Conservation (phyloP, 2,113 vertebrate genomes). For the Cebidichthys violaceus region DNA sequence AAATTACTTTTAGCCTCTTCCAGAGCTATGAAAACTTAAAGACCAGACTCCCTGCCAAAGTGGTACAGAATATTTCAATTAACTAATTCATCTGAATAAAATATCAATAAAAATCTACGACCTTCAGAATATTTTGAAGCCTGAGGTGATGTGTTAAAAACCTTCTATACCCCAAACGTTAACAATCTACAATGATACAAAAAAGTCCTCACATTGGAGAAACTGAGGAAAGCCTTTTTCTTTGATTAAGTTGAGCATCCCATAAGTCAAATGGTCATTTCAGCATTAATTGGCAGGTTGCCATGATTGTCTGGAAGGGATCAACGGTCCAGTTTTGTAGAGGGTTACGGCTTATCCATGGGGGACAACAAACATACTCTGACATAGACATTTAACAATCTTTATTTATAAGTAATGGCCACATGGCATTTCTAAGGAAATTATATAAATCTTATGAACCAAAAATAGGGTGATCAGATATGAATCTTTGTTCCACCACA, state of each 20-base stretch:
- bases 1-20: conserved; percentile 35
- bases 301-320: background rate
- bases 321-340: background rate
- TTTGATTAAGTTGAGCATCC: background rate
- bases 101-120: background rate
- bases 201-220: background rate
- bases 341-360: background rate
- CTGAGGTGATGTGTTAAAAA: background rate
- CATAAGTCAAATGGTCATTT: background rate
- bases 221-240: background rate
- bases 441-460: background rate
- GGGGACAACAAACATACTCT: background rate
- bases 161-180: background rate
- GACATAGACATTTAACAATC: background rate
- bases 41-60: background rate
- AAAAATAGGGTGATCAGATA: background rate
- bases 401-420: background rate
- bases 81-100: background rate
- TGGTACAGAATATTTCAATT: background rate
- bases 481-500: background rate
- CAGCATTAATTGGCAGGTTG: background rate
- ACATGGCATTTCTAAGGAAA: background rate
- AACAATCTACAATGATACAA: background rate
- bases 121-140: background rate
- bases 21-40: conserved; percentile 10